These are phyloP conservation scores for Gibbula magus DNA, from an alignment of 2,888 invertebrate species.

Conservation along the genomic window DNA sequence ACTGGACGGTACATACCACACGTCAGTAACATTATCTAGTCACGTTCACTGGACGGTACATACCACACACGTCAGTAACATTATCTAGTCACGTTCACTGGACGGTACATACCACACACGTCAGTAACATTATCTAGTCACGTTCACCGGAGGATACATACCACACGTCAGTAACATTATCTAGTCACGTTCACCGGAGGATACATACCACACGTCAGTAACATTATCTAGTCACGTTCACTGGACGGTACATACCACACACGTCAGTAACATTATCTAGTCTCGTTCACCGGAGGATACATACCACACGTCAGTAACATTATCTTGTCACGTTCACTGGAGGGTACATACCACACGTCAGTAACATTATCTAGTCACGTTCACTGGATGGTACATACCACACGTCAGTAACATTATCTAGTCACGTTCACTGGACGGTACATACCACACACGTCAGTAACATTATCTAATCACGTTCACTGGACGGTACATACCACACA, in stretches of 20 bases:
- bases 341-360: too few species aligned
- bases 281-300: background rate
- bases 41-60: background rate
- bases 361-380: background rate
- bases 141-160: background rate
- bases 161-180: too few species aligned
- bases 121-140: background rate
- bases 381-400: background rate
- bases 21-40: background rate
- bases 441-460: too few species aligned
- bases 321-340: background rate
- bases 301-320: too few species aligned
- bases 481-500: background rate
- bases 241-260: background rate
- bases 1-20: background rate
- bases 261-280: background rate
- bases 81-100: background rate
- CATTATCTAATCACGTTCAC: background rate
- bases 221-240: background rate
- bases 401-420: too few species aligned
- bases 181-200: background rate
- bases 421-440: background rate
- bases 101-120: too few species aligned
- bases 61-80: too few species aligned
- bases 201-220: too few species aligned